phyloP scores from a whole-genome alignment of 2,797 vertebrate species.

The Yasuhikotakia modesta region DNA sequence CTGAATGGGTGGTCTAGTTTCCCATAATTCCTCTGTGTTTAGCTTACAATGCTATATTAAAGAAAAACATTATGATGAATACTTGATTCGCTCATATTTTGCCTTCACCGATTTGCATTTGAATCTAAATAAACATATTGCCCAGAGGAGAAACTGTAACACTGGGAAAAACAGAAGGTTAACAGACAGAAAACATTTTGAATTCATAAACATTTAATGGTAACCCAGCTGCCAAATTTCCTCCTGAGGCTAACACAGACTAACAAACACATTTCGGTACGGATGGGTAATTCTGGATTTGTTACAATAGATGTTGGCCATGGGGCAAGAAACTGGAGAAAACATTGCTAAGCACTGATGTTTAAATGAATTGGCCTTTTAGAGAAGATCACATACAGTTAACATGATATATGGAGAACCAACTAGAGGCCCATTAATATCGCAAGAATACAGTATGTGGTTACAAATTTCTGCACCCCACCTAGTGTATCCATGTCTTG shows the following conservation, averaged over 20 bases:
- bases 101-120: neutral
- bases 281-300: neutral
- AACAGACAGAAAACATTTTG: neutral
- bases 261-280: neutral
- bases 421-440: conserved; percentile 12
- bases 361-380: neutral
- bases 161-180: neutral
- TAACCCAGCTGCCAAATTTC: neutral
- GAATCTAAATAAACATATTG: neutral
- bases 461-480: conserved; percentile 4
- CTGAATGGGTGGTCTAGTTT: conserved; percentile 32
- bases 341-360: neutral
- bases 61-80: neutral
- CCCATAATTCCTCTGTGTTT: conserved; percentile 2
- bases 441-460: neutral
- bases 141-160: neutral
- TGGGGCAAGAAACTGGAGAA: neutral
- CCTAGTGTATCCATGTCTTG: conserved; percentile 8
- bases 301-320: neutral
- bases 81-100: neutral
- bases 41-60: neutral
- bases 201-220: neutral
- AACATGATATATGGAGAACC: conserved; percentile 26
- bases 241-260: neutral
- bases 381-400: conserved; percentile 5